Evolutionary conservation across 1,140 invertebrate species (phyloP), one percentile per base, ranked within the genome.

Genomic region (Macrocentrus cingulum): DNA sequence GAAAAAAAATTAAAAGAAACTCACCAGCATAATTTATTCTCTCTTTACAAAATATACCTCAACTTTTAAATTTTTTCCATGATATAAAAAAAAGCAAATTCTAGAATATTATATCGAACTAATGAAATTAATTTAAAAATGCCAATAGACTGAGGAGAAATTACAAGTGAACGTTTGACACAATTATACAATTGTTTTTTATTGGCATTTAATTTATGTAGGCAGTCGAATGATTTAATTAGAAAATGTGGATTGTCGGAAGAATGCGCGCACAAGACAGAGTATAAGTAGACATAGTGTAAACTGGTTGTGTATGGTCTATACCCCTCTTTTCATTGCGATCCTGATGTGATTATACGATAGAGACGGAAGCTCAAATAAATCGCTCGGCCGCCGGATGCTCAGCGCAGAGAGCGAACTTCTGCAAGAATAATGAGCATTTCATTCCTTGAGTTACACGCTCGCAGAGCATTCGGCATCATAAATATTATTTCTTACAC

Each of bases 331-430:
- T 64, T 9, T 58, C 63, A 61, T 59, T 60, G 66, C 58, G 67
- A 70, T 70, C 62, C 60, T 64, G 46, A 58, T 32, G n/a, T n/a
- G n/a, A n/a, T n/a, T n/a, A n/a, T 61, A 63, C 60, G 69, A 70
- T 70, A 70, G 66, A 67, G 64, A 68, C 69, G 69, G 69, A 70
- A 67, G 69, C 67, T 70, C 65, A 66, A 69, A 70, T 69, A 69
- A 70, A 69, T 70, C 66, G 67, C 64, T 59, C 61, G 51, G 52
- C 51, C 64, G 59, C 64, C 64, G 64, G 69, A 70, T 69, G 65
- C 56, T 60, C 63, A 61, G 25, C 25, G 61, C 65, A 60, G 64
- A 53, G 61, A 64, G 65, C 61, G 37, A 62, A 67, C 61, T 64
- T 56, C 49, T 45, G 50, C 49, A 61, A 64, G 65, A 68, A 63